phyloP scores from a whole-genome alignment of 1,140 invertebrate genomes.

The Temnothorax curvispinosus region DNA sequence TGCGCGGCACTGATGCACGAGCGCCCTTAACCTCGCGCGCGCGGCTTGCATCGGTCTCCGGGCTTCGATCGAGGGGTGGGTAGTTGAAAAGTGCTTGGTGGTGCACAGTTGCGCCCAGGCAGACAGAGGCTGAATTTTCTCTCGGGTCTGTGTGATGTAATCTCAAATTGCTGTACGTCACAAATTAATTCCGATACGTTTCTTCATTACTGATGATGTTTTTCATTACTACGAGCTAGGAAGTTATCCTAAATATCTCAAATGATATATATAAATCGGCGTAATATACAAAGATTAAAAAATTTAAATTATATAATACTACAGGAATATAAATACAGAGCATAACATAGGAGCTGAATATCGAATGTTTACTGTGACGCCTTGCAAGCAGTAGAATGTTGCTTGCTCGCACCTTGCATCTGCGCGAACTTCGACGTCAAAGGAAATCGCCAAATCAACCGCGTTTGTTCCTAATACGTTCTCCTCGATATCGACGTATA shows the following conservation, averaged over 20 bases:
- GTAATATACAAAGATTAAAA: not conserved
- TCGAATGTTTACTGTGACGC: not conserved
- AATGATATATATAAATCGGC: not conserved
- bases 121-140: slow-evolving; percentile 15
- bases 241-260: not conserved
- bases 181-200: not conserved
- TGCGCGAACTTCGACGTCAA: not conserved
- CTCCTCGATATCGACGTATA: slow-evolving; percentile 6
- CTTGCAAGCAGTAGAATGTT: not conserved
- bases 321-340: not conserved
- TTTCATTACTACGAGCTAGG: not conserved
- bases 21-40: slow-evolving; percentile 55
- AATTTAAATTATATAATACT: not conserved
- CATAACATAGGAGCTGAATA: not conserved
- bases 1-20: slow-evolving; percentile 49
- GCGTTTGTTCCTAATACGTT: slow-evolving; percentile 26
- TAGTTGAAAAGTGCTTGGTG: not conserved
- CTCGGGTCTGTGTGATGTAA: not conserved
- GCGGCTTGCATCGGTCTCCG: slow-evolving; percentile 26
- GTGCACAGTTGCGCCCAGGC: not conserved
- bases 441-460: slow-evolving; percentile 12
- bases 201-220: not conserved
- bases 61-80: slow-evolving; percentile 33
- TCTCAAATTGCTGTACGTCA: not conserved
- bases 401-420: not conserved